phyloP scores from a whole-genome alignment of 2,113 vertebrate genomes.

The Okapia johnstoni region DNA sequence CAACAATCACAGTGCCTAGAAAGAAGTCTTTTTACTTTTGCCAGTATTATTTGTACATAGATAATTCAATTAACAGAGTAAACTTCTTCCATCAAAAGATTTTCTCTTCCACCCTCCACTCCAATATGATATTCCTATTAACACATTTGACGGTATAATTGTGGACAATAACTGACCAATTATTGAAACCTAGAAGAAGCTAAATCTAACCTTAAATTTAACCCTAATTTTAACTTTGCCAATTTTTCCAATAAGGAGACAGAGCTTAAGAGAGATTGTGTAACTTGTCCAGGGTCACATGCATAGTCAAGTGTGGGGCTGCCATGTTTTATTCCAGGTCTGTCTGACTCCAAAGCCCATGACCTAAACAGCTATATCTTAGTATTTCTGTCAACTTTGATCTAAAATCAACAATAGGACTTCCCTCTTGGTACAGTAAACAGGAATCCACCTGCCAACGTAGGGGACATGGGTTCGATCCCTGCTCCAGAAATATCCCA shows the following conservation, averaged over 20 bases:
- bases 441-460: background rate
- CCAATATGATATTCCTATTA: background rate
- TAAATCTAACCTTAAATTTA: background rate
- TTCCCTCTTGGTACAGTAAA: background rate
- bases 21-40: background rate
- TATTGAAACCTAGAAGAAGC: background rate
- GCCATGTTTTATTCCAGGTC: background rate
- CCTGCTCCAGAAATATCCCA: background rate
- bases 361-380: background rate
- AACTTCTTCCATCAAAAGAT: background rate
- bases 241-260: slow-evolving; percentile 1
- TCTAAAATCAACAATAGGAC: background rate
- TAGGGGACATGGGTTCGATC: background rate
- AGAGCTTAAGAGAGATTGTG: background rate
- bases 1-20: background rate
- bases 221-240: background rate
- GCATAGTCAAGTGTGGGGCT: background rate
- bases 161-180: background rate
- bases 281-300: background rate
- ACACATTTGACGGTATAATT: background rate
- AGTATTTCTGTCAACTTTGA: background rate
- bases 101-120: background rate
- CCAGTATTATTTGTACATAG: background rate
- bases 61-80: background rate
- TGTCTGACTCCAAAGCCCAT: background rate